Conservation (phyloP, 2,888 invertebrate species). For the Archips crataeganus region DNA sequence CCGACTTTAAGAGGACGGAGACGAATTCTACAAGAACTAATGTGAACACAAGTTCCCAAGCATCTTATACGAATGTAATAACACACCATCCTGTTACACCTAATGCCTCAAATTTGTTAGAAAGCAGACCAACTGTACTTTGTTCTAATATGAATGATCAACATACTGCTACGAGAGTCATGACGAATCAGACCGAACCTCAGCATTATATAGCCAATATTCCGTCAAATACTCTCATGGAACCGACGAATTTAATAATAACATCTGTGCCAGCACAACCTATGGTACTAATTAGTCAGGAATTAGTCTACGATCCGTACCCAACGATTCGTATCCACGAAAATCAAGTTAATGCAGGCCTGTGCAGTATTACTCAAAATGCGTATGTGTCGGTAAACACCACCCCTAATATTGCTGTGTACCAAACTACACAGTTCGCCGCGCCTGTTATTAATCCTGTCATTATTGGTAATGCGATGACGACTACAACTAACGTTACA, state of each 20-base stretch:
- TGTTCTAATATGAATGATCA: constrained; percentile 9
- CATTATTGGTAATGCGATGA: constrained; percentile 59
- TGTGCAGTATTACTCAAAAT: constrained; percentile 49
- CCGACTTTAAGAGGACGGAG: neutral
- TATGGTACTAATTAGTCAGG: constrained; percentile 61
- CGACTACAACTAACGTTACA: constrained; percentile 44
- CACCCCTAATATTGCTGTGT: constrained; percentile 58
- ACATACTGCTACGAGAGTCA: constrained; percentile 7
- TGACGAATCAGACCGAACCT: constrained; percentile 15
- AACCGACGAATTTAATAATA: constrained; percentile 53
- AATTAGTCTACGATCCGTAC: constrained; percentile 62
- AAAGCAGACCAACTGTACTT: constrained; percentile 4
- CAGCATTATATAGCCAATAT: constrained; percentile 20
- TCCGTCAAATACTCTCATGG: constrained; percentile 38
- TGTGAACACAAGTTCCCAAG: constrained; percentile 2
- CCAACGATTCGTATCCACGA: constrained; percentile 50
- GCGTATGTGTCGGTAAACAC: constrained; percentile 55
- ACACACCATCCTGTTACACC: neutral
- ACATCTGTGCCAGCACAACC: constrained; percentile 54
- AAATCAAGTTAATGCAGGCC: constrained; percentile 47
- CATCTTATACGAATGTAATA: constrained; percentile 22
- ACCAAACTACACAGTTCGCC: constrained; percentile 60
- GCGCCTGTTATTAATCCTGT: constrained; percentile 59
- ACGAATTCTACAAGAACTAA: neutral
- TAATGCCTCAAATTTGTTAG: neutral